Percentiles rank a stretch among this genome's conserved stretches.
Evolutionary conservation across 2,888 invertebrate species (phyloP).

Genomic region (Xestobium rufovillosum): DNA sequence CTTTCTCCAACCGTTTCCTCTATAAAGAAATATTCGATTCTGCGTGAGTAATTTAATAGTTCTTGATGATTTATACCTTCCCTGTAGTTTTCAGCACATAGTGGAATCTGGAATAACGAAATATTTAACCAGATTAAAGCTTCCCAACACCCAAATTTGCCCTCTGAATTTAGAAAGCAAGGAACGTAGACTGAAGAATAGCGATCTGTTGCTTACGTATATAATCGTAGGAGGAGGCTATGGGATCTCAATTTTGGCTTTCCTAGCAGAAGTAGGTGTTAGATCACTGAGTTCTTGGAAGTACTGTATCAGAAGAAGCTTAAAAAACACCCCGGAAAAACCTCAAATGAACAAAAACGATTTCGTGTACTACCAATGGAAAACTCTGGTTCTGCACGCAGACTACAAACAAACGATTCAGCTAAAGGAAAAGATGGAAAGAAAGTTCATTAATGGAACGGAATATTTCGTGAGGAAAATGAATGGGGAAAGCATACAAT

Average conservation of each 20-base stretch:
- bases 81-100: slow-evolving; percentile 55
- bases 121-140: slow-evolving; percentile 49
- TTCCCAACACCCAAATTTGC: slow-evolving; percentile 66
- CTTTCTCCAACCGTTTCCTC: slow-evolving; percentile 56
- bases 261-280: slow-evolving; percentile 51
- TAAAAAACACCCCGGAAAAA: slow-evolving; percentile 11
- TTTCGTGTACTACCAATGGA: no score
- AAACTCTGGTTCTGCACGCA: no score
- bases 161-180: slow-evolving; percentile 68
- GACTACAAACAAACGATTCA: no score
- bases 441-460: slow-evolving; percentile 62
- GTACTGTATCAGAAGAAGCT: no score
- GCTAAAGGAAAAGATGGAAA: slow-evolving; percentile 43
- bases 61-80: no score
- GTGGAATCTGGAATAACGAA: slow-evolving; percentile 65
- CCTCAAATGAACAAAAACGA: slow-evolving; percentile 14
- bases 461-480: slow-evolving; percentile 64
- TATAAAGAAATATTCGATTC: slow-evolving; percentile 57
- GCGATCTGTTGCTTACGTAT: slow-evolving; percentile 69
- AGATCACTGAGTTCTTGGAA: background rate
- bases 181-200: slow-evolving; percentile 63
- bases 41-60: slow-evolving; percentile 49
- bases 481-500: slow-evolving; percentile 53
- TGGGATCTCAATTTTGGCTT: slow-evolving; percentile 51
- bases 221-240: slow-evolving; percentile 61